These are phyloP conservation scores for Antigone vipio DNA, from an alignment of 2,113 vertebrate genomes.

Conservation along the genomic window DNA sequence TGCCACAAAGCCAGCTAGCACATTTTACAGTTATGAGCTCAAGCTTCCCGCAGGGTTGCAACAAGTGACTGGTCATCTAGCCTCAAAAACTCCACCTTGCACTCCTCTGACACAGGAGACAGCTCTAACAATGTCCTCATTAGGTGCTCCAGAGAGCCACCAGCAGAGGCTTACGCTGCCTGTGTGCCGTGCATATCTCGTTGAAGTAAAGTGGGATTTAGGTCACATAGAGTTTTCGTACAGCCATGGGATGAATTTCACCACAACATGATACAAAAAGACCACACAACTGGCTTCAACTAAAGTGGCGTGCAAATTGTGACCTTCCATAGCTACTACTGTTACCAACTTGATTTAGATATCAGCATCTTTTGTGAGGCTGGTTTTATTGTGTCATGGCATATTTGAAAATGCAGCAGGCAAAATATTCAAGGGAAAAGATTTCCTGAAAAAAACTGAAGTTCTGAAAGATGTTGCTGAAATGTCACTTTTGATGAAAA, in stretches of 20 bases:
- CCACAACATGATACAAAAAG: neutral
- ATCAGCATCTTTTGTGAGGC: neutral
- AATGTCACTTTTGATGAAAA: neutral
- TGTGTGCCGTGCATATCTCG: rapidly evolving
- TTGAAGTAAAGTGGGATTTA: neutral
- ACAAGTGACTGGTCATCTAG: neutral
- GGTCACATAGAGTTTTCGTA: neutral
- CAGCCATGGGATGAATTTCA: neutral
- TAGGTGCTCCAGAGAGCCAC: neutral
- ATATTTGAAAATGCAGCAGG: neutral
- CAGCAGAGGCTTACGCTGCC: neutral
- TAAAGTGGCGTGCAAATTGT: neutral
- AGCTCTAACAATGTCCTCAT: neutral
- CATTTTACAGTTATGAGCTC: neutral
- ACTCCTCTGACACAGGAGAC: neutral
- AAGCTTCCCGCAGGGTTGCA: neutral
- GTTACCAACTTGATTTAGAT: neutral
- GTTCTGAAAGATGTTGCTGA: neutral
- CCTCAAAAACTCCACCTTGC: neutral
- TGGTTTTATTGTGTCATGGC: neutral
- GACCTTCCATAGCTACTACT: neutral
- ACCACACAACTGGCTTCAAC: neutral
- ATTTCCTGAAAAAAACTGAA: neutral
- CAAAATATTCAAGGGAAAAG: neutral
- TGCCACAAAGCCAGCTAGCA: neutral